Conservation (phyloP, 2,888 invertebrate species). For the Rotaria macrura region DNA sequence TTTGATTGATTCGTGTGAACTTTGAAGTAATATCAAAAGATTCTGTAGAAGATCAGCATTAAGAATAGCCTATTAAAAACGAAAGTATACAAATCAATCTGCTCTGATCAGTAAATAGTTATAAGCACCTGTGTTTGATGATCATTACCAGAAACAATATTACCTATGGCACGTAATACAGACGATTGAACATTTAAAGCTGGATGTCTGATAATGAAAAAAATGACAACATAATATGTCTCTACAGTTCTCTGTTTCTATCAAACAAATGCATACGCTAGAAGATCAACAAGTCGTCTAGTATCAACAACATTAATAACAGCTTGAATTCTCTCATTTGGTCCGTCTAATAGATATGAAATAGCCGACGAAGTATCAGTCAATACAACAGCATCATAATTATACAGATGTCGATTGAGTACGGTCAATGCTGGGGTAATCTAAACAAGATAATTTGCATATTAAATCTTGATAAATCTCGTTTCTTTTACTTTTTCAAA, state of each 20-base stretch:
- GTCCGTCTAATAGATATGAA: slow-evolving; percentile 86
- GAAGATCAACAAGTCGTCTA: slow-evolving; percentile 62
- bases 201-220: slow-evolving; percentile 39
- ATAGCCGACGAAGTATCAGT: slow-evolving; percentile 94
- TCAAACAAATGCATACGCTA: slow-evolving; percentile 52
- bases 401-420: slow-evolving; percentile 72
- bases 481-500: slow-evolving; percentile 62
- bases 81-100: neutral
- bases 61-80: slow-evolving; percentile 10
- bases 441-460: slow-evolving; percentile 36
- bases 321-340: slow-evolving; percentile 91
- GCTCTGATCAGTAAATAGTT: neutral
- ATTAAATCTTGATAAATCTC: neutral
- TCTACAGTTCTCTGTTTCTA: neutral
- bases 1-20: slow-evolving; percentile 69
- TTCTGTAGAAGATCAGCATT: slow-evolving; percentile 62
- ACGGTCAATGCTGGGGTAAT: slow-evolving; percentile 60
- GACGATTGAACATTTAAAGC: slow-evolving; percentile 55
- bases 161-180: slow-evolving; percentile 86
- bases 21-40: slow-evolving; percentile 60
- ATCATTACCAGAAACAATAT: slow-evolving; percentile 92
- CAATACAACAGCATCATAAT: slow-evolving; percentile 74
- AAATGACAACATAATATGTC: neutral
- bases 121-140: slow-evolving; percentile 68
- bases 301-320: slow-evolving; percentile 91